Evolutionary conservation across 2,797 vertebrate species (phyloP), one percentile per base, ranked within the genome.

Genomic region (Clarias platycephalus): DNA sequence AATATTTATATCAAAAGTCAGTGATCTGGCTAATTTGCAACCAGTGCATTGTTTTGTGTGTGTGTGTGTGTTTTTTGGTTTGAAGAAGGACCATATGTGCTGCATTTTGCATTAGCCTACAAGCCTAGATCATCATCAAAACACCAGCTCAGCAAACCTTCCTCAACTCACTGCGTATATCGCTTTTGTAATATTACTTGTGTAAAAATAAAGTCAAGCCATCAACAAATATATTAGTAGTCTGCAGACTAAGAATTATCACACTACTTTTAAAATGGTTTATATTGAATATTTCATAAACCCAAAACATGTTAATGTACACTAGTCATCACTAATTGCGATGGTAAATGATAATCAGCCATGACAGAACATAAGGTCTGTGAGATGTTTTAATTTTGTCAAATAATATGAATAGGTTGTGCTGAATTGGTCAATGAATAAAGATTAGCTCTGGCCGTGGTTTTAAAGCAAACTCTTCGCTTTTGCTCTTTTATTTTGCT

Each of bases 61-160:
- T 80, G 76, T 85, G 5, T 37, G 34, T 79, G 75, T 84, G 60
- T 31, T 40, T 67, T n/a, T 31, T 34, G n/a, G 24, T 63, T n/a
- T 64, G 10, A 68, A 34, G 18, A 31, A 22, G 8, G 9, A 72
- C 12, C 20, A 40, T 24, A 62, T 60, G 55, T 77, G 31, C 57
- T 62, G 75, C 55, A 78, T 40, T 78, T n/a, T 62, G 57, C 31
- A 31, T 37, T 60, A 77, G 40, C 20, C 55, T 60, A 4, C 57
- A 34, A 34, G 55, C 55, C 55, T 24, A 16, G 24, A 37, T 37
- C 37, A 60, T 78, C 12, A 40, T 4, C 12, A 78, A 60, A 37
- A 78, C 15, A 62, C 10, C 13, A 24, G 74, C 28, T 31, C 55
- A n/a, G 31, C 22, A 37, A 40, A 16, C 12, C 22, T 62, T 8